Conservation (phyloP, 2,888 invertebrate species). For the Erpobdella octoculata region DNA sequence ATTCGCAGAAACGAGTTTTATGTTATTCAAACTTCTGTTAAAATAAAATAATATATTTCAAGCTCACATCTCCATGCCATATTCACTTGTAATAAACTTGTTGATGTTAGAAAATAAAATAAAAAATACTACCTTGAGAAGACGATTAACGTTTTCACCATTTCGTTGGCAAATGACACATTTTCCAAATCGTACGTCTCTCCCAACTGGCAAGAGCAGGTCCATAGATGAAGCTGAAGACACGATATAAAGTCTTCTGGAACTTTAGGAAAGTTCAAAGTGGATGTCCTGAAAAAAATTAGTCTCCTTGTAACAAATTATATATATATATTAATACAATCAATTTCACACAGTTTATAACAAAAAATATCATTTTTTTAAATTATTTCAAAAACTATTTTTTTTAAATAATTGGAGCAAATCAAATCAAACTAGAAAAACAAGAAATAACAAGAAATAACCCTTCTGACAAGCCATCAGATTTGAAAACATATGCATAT, state of each 20-base stretch:
- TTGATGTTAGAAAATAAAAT: not conserved
- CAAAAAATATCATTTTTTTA: no score
- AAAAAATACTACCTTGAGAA: not conserved
- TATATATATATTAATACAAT: no score
- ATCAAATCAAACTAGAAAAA: no score
- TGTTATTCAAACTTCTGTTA: not conserved
- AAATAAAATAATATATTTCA: not conserved
- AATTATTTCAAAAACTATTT: no score
- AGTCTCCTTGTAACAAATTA: no score
- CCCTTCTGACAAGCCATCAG: no score
- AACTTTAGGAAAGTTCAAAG: slow-evolving; percentile 8
- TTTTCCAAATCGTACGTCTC: not conserved
- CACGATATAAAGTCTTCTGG: not conserved
- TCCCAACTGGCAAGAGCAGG: not conserved
- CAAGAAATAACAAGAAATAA: no score
- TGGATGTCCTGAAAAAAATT: not conserved
- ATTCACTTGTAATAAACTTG: no score
- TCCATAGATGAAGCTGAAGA: slow-evolving; percentile 7
- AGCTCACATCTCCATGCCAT: not conserved
- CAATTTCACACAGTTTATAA: no score
- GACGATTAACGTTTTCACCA: not conserved
- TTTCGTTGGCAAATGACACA: not conserved
- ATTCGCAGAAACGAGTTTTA: not conserved
- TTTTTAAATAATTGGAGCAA: no score
- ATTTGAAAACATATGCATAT: no score